Conservation (phyloP, 2,113 vertebrate species). For the Gila orcuttii region DNA sequence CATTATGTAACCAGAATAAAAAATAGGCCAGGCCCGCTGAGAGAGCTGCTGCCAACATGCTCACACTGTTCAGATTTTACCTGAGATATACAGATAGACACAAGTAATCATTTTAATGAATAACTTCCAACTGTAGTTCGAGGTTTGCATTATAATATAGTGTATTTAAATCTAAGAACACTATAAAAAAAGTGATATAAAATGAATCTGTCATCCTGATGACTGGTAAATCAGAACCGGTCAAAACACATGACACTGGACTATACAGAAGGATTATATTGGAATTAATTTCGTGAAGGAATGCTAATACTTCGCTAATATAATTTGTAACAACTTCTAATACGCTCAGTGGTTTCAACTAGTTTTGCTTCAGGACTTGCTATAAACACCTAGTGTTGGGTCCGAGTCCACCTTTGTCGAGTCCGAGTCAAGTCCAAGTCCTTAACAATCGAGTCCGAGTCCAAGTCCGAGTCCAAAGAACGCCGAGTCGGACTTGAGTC, state of each 20-base stretch:
- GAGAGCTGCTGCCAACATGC: not conserved
- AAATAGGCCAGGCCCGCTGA: slow-evolving; percentile 21
- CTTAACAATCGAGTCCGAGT: no score
- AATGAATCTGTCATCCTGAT: not conserved
- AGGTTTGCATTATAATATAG: not conserved
- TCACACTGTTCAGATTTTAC: not conserved
- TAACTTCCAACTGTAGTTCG: not conserved
- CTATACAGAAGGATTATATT: not conserved
- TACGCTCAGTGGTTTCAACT: not conserved
- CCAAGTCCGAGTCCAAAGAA: no score
- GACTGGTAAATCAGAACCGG: not conserved
- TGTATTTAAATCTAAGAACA: not conserved
- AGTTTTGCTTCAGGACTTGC: not conserved
- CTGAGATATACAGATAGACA: not conserved
- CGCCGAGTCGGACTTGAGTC: no score
- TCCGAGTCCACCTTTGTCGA: no score
- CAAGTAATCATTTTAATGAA: not conserved
- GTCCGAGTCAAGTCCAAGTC: no score
- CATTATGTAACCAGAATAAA: slow-evolving; percentile 58
- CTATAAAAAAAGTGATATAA: not conserved
- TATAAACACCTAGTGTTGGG: not conserved
- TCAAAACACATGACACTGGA: not conserved
- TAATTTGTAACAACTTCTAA: not conserved
- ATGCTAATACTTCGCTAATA: not conserved
- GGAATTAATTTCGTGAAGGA: not conserved